A percentile compares a stretch with the other conserved stretches of the same genome.
Evolutionary conservation across 2,113 vertebrate species (phyloP).

Genomic region (Salvelinus sp.): DNA sequence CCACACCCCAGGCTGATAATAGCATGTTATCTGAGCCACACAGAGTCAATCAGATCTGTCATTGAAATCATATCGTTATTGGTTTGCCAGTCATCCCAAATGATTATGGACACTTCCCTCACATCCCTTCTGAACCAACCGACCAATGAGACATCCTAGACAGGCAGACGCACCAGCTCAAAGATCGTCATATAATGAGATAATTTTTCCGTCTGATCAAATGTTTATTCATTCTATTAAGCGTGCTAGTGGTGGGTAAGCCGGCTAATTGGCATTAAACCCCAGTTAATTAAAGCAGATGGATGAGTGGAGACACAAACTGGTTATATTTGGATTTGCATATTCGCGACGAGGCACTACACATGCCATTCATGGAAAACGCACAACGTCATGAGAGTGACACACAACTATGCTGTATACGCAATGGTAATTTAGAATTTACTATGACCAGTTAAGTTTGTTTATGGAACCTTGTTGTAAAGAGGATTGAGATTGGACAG

Average conservation of each 20-base stretch:
- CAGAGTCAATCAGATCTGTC: not conserved
- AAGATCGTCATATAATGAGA: slow-evolving; percentile 18
- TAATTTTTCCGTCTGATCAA: slow-evolving; percentile 23
- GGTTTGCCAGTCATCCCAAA: not conserved
- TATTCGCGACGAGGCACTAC: slow-evolving; percentile 5
- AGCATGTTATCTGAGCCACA: not conserved
- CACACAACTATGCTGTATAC: not conserved
- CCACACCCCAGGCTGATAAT: not conserved
- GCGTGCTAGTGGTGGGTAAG: slow-evolving; percentile 12
- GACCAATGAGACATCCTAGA: not conserved
- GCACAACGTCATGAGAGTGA: too few relatives aligned
- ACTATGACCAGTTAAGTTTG: too few relatives aligned
- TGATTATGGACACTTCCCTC: not conserved
- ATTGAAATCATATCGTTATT: not conserved
- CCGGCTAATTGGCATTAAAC: slow-evolving; percentile 32
- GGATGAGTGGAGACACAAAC: slow-evolving; percentile 9
- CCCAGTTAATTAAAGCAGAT: slow-evolving; percentile 34
- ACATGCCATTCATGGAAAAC: not conserved
- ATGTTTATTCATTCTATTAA: slow-evolving; percentile 18
- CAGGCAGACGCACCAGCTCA: not conserved
- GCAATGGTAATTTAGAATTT: too few relatives aligned
- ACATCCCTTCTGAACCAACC: not conserved
- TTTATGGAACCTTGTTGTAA: not conserved
- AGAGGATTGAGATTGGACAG: not conserved
- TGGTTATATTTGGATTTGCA: slow-evolving; percentile 24